Evolutionary conservation across 2,797 vertebrate genomes (phyloP), one percentile per base, ranked within the genome.

Genomic region (Rhyacichthys aspro): DNA sequence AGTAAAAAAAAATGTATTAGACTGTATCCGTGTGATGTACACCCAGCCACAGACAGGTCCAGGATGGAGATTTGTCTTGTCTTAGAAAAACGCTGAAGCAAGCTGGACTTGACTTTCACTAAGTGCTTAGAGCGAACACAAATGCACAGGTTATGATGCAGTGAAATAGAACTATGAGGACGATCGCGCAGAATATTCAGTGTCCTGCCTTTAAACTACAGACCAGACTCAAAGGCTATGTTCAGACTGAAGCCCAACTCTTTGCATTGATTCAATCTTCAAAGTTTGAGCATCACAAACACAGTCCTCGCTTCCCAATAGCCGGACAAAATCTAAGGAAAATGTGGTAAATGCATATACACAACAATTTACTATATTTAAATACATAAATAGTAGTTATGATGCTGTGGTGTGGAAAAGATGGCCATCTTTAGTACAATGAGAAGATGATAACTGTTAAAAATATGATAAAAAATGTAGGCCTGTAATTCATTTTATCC

Each of bases 91-190:
- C 93, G 73, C 66, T 68, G 92, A 93, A 95, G 93, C 95, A 97
- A 98, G 95, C 95, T 95, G 95, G 95, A 94, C 95, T 97, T 97
- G 95, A 90, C 66, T 87, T 87, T 89, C 58, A 64, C 71, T 68
- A 32, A 60, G 55, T 75, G 66, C 43, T 68, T 39, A 50, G 44
- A 78, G 63, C 72, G 71, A 48, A 59, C 58, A 66, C 36, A 54
- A 38, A 70, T 19, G 53, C 53, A 55, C 16, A 34, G 16, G 39
- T 45, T 36, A 58, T 41, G 7, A 63, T 8, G 4, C 37, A 55
- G 37, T 75, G 18, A 61, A 60, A 62, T 34, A n/a, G 49, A 52
- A 28, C 23, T 28, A 16, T 37, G 49, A 52, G 37, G 49, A 52
- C 11, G 8, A 52, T 12, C 49, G 49, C 49, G 37, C 49, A 52